Conservation (phyloP, 2,113 vertebrate genomes). For the Azemiops feae region DNA sequence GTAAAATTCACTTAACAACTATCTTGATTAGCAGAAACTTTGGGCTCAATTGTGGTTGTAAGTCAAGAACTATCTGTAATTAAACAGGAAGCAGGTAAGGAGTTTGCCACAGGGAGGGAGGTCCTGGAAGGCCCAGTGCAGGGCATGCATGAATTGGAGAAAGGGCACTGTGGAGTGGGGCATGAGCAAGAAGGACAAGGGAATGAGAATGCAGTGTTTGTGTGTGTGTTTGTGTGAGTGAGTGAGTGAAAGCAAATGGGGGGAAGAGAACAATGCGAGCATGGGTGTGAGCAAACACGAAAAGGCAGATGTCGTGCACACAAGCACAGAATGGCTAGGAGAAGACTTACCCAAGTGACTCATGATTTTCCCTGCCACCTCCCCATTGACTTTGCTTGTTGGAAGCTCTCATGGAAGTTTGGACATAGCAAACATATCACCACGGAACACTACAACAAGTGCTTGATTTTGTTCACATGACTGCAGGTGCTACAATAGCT, state of each 20-base stretch:
- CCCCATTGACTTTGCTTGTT: not conserved
- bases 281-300: not conserved
- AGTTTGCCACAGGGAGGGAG: not conserved
- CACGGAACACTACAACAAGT: not conserved
- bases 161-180: not conserved
- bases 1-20: not conserved
- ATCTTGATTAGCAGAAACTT: not conserved
- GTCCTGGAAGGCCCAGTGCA: not conserved
- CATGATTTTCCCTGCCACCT: not conserved
- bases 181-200: not conserved
- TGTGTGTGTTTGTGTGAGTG: not conserved
- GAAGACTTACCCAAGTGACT: too few relatives aligned
- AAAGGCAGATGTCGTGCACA: not conserved
- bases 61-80: not conserved
- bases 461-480: not conserved
- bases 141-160: not conserved
- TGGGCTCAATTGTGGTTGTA: not conserved
- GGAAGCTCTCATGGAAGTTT: not conserved
- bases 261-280: not conserved
- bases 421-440: not conserved
- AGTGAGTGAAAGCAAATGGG: not conserved
- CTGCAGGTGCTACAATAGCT: not conserved
- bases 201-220: not conserved
- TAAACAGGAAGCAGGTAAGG: not conserved
- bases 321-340: not conserved